Evolutionary conservation across 1,140 invertebrate genomes (phyloP).

Genomic region (Aphelenchoides fujianensis): DNA sequence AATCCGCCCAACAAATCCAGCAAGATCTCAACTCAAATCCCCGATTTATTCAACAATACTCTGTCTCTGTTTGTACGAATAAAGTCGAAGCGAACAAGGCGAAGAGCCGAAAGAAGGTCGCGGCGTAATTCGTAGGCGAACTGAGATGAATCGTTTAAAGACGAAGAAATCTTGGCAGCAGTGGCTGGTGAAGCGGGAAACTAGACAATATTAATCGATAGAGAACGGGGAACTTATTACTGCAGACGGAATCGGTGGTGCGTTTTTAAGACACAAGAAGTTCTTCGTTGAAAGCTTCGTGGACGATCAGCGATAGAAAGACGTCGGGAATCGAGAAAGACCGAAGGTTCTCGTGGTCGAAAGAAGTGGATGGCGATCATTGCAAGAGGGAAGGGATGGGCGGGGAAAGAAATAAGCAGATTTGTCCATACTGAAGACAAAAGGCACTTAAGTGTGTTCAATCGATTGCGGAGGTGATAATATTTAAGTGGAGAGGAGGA

Average conservation of each 20-base stretch:
- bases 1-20: too few relatives aligned
- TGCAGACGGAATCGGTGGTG: neutral
- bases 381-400: too few relatives aligned
- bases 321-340: neutral
- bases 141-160: neutral
- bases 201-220: neutral
- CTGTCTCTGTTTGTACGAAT: neutral
- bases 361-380: too few relatives aligned
- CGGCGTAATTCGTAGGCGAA: too few relatives aligned
- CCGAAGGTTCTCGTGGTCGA: too few relatives aligned
- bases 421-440: neutral
- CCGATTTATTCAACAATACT: conserved; percentile 1
- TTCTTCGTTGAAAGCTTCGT: neutral
- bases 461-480: too few relatives aligned
- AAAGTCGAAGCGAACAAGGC: neutral
- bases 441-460: neutral
- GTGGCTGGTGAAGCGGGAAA: neutral
- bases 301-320: too few relatives aligned
- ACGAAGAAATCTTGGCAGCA: neutral
- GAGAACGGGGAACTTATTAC: neutral
- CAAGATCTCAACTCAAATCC: neutral
- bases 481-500: neutral
- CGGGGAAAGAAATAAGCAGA: neutral
- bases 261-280: neutral
- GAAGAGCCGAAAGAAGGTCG: neutral